A percentile compares a stretch with the other conserved stretches of the same genome.
Conservation (phyloP, 2,888 invertebrate species). For the Saturnia japonica region DNA sequence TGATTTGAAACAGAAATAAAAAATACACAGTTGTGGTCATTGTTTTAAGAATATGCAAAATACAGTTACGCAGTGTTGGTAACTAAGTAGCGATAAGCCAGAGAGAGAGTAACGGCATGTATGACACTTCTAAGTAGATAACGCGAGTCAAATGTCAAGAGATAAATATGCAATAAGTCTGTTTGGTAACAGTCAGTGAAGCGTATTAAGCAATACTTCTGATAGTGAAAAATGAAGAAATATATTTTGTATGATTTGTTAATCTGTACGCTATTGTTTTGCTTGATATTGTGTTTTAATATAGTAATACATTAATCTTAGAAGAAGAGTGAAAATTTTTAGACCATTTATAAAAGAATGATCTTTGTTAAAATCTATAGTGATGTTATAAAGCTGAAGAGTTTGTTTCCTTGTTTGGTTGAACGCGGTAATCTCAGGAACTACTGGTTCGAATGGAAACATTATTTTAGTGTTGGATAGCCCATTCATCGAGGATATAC, state of each 20-base stretch:
- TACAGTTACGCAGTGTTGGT: constrained; percentile 1
- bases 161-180: constrained; percentile 23
- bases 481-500: too few relatives aligned
- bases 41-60: background rate
- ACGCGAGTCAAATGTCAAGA: constrained; percentile 50
- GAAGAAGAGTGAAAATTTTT: background rate
- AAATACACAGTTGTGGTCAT: background rate
- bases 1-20: background rate
- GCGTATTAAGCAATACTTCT: constrained; percentile 16
- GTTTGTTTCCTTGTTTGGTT: too few relatives aligned
- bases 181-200: constrained; percentile 18
- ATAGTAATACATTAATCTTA: background rate
- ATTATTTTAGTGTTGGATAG: too few relatives aligned
- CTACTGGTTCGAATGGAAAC: too few relatives aligned
- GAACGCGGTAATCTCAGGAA: too few relatives aligned
- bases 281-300: background rate
- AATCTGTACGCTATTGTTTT: background rate
- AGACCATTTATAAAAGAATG: background rate
- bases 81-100: constrained; percentile 14
- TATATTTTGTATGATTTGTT: background rate
- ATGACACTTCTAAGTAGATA: constrained; percentile 56
- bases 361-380: background rate
- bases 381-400: too few relatives aligned
- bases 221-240: constrained; percentile 8
- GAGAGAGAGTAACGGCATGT: constrained; percentile 54